phyloP scores from a whole-genome alignment of 2,888 invertebrate species.

The Nomada flava region DNA sequence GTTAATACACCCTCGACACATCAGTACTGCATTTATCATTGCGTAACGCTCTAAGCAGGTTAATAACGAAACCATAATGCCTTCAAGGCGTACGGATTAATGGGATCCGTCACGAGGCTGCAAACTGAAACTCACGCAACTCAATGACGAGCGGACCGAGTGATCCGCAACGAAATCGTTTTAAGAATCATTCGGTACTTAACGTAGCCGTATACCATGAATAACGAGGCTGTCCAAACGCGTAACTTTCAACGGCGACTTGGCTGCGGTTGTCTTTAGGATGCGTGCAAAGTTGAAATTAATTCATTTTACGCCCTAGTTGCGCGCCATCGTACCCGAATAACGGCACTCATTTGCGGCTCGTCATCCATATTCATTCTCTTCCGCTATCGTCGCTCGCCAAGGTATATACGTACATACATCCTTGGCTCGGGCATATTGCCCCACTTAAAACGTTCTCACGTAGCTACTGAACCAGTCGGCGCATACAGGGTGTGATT shows the following conservation, averaged over 20 bases:
- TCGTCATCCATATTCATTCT: conserved; percentile 78
- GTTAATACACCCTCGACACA: background rate
- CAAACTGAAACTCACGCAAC: too few species aligned
- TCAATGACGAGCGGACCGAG: too few species aligned
- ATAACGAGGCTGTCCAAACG: conserved; percentile 52
- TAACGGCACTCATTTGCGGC: conserved; percentile 69
- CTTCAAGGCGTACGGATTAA: background rate
- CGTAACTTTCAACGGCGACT: conserved; percentile 48
- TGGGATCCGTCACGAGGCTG: background rate
- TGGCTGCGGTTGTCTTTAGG: conserved; percentile 46
- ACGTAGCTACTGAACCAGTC: conserved; percentile 24
- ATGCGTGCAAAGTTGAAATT: conserved; percentile 68
- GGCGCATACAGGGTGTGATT: conserved; percentile 21
- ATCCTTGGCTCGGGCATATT: conserved; percentile 61
- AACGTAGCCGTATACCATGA: conserved; percentile 56
- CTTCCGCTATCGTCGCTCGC: conserved; percentile 73
- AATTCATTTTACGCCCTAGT: conserved; percentile 74
- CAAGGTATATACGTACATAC: conserved; percentile 34
- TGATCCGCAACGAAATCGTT: conserved; percentile 40
- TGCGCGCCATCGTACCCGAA: conserved; percentile 61
- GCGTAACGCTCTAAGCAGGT: background rate
- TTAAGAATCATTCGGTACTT: conserved; percentile 50
- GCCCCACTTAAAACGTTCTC: conserved; percentile 66
- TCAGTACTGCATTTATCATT: conserved; percentile 15
- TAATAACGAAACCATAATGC: conserved; percentile 19